Evolutionary conservation across 2,797 vertebrate genomes (phyloP).

Genomic region (Semaprochilodus insignis): DNA sequence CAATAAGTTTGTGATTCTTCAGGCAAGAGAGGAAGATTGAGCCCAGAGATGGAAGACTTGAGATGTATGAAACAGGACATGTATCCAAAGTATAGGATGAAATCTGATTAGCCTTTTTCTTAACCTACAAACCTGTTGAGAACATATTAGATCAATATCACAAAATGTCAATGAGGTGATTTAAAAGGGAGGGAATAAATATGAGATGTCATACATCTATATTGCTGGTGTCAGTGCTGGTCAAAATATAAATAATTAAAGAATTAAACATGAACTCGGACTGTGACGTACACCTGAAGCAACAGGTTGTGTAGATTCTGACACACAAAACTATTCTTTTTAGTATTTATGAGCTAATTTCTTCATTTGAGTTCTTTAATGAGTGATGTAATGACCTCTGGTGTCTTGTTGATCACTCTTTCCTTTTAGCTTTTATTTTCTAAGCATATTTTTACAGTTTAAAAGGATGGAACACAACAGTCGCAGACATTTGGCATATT

Average conservation of each 20-base stretch:
- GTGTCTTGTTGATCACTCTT: too few relatives aligned
- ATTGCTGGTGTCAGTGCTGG: background rate
- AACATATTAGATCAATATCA: constrained; percentile 22
- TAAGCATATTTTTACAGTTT: too few relatives aligned
- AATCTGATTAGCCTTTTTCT: constrained; percentile 4
- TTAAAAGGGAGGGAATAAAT: constrained; percentile 8
- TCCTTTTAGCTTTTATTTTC: too few relatives aligned
- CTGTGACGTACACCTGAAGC: background rate
- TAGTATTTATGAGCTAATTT: too few relatives aligned
- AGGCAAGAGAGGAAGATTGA: constrained; percentile 18
- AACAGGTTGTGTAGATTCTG: background rate
- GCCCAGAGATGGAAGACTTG: constrained; percentile 13
- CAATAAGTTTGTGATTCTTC: constrained; percentile 47
- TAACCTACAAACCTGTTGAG: background rate
- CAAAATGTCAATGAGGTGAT: constrained; percentile 23
- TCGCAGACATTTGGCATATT: too few relatives aligned
- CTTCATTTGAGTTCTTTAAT: too few relatives aligned
- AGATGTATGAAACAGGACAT: constrained; percentile 7
- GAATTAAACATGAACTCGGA: background rate
- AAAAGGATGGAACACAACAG: too few relatives aligned
- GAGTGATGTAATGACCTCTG: too few relatives aligned
- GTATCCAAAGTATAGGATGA: background rate
- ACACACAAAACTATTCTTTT: background rate
- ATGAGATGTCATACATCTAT: background rate
- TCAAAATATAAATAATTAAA: background rate